phyloP scores from a whole-genome alignment of 2,888 invertebrate genomes.

The Achlya flavicornis region DNA sequence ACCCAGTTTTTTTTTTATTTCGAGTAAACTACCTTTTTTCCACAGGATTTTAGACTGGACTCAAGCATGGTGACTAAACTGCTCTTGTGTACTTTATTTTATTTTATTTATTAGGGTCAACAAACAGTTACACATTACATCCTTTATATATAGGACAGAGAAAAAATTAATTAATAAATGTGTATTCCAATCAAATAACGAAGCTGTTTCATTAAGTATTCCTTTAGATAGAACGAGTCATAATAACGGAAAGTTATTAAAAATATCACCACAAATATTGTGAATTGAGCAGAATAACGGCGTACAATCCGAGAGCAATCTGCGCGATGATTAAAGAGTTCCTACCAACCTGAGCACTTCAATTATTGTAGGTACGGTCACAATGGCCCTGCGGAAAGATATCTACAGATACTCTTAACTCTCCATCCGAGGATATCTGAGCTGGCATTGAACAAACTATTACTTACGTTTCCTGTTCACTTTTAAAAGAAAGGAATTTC shows the following conservation, averaged over 20 bases:
- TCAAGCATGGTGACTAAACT: no score
- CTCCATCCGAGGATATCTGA: slow-evolving; percentile 31
- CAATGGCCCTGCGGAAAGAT: slow-evolving; percentile 27
- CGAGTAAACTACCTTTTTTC: no score
- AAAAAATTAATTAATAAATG: no score
- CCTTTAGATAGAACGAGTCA: slow-evolving; percentile 1
- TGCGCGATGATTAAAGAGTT: slow-evolving; percentile 34
- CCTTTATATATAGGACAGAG: no score
- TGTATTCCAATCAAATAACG: no score
- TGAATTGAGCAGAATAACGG: neutral
- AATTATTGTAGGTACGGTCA: slow-evolving; percentile 43
- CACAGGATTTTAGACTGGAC: no score
- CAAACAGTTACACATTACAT: no score
- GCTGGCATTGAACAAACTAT: slow-evolving; percentile 47
- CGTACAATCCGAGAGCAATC: slow-evolving; percentile 16
- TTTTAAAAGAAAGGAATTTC: slow-evolving; percentile 52
- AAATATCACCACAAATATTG: slow-evolving; percentile 6
- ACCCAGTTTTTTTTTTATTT: no score
- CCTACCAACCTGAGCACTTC: slow-evolving; percentile 40
- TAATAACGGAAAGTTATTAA: slow-evolving; percentile 12
- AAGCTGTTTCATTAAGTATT: neutral
- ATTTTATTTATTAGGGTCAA: no score
- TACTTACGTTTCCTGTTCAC: slow-evolving; percentile 41
- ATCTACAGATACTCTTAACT: slow-evolving; percentile 20
- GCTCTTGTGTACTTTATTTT: no score